These are phyloP conservation scores for Drosophila imparisetae DNA, from an alignment of 2,888 invertebrate genomes.

Conservation along the genomic window DNA sequence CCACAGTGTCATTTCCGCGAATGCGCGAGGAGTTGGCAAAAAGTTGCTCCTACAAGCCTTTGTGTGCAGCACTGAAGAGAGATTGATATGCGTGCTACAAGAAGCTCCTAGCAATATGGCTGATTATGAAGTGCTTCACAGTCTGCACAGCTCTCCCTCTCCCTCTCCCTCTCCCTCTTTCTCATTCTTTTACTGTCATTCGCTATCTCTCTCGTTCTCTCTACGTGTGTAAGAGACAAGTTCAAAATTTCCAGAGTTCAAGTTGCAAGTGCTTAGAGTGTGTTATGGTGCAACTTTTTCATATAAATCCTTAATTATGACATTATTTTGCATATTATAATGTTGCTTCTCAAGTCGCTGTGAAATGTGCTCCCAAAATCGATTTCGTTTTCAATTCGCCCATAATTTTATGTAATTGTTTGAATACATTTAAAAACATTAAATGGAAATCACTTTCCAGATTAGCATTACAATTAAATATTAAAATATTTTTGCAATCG, in stretches of 20 bases:
- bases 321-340: constrained; percentile 83
- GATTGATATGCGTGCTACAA: constrained; percentile 60
- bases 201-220: background rate
- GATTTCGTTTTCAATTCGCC: background rate
- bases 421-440: background rate
- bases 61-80: constrained; percentile 47
- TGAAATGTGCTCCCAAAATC: constrained; percentile 17
- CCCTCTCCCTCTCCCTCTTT: too few relatives aligned
- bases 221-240: constrained; percentile 43
- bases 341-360: constrained; percentile 22
- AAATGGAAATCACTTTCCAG: background rate
- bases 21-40: constrained; percentile 66
- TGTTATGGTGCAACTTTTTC: constrained; percentile 71
- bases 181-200: background rate
- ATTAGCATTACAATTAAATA: background rate
- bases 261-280: constrained; percentile 61
- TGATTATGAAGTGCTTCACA: constrained; percentile 65
- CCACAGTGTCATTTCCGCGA: constrained; percentile 83
- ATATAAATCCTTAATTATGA: constrained; percentile 83
- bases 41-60: constrained; percentile 53
- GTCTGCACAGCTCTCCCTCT: constrained; percentile 13
- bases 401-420: background rate
- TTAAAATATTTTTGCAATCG: background rate
- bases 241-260: constrained; percentile 69
- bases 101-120: constrained; percentile 60